phyloP scores from a whole-genome alignment of 2,888 invertebrate genomes.

The Pyrrhia umbra region DNA sequence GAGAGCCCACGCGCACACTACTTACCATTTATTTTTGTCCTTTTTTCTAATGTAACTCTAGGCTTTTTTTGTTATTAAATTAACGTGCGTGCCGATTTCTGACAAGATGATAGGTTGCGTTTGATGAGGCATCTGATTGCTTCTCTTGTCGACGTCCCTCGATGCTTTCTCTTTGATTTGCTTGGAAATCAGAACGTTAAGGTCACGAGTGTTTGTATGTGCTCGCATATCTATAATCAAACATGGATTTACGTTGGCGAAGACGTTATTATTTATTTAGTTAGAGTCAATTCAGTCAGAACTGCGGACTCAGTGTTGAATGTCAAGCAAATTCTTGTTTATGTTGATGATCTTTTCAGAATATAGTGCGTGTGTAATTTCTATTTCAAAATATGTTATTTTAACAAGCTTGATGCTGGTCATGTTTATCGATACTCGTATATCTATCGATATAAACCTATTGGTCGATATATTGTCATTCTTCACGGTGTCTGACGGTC shows the following conservation, averaged over 20 bases:
- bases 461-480: constrained; percentile 66
- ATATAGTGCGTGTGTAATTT: constrained; percentile 44
- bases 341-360: constrained; percentile 41
- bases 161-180: constrained; percentile 89
- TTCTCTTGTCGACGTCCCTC: constrained; percentile 88
- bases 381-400: constrained; percentile 55
- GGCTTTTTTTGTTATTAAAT: constrained; percentile 89
- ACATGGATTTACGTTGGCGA: constrained; percentile 55
- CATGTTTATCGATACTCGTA: constrained; percentile 55
- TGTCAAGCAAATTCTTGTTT: constrained; percentile 37
- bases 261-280: constrained; percentile 52
- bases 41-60: constrained; percentile 77
- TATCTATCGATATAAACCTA: constrained; percentile 61
- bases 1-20: constrained; percentile 67
- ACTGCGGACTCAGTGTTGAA: constrained; percentile 34
- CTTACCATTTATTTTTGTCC: constrained; percentile 80
- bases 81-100: constrained; percentile 90
- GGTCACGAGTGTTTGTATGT: constrained; percentile 71
- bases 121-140: constrained; percentile 89
- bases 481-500: constrained; percentile 61
- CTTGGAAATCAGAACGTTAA: constrained; percentile 79
- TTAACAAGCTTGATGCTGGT: constrained; percentile 44
- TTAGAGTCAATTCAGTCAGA: constrained; percentile 44
- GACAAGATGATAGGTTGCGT: constrained; percentile 89
- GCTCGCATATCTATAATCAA: constrained; percentile 59